Evolutionary conservation across 92 coral and sea anemone species (phyloP), one percentile per base, ranked within the genome.

Genomic region (Phenganax subtilis): DNA sequence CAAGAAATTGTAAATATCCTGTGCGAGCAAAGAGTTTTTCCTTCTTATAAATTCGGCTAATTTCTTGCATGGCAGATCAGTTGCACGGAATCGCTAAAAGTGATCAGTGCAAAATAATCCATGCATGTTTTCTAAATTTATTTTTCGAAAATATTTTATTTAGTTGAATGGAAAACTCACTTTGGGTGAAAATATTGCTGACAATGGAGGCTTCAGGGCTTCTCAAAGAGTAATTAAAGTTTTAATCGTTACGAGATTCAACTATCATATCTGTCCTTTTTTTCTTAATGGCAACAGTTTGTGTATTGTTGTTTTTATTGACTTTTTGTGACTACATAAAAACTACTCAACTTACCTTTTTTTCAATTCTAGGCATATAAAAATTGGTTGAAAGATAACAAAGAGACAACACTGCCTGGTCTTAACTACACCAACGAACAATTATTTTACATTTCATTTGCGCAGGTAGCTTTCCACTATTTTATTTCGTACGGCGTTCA

Each of bases 141-240:
- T 37, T 37, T 37, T 37, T 37, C 47, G 47, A 37, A 37, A 37
- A 37, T 15, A 4, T 54, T 75, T 12, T 66, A 51, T 87, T 66
- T 78, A 96, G 99, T 90, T 96, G 68, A 96, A 96, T 54, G 99
- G 99, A 37, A 96, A 96, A 79, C 89, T 96, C 16, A 96, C 99
- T 6, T 87, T 96, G 51, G 99, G 99, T 12, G 99, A 96, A 60
- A 96, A 96, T 62, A 96, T 96, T 69, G 99, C 99, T 12, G 99
- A 96, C 82, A 96, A 96, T 79, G 99, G 99, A 12, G 99, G 99
- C 30, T 96, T 96, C 70, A 89, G 91, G 65, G 90, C 99, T 16
- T 96, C 99, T 6, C 87, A 83, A 61, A 87, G 77, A 91, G 99
- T 96, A 86, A 17, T 87, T 75, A 37, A 37, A 1, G 47, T 37